Evolutionary conservation across 2,113 vertebrate species (phyloP), one percentile per base, ranked within the genome.

Genomic region (Myxocyprinus asiaticus): DNA sequence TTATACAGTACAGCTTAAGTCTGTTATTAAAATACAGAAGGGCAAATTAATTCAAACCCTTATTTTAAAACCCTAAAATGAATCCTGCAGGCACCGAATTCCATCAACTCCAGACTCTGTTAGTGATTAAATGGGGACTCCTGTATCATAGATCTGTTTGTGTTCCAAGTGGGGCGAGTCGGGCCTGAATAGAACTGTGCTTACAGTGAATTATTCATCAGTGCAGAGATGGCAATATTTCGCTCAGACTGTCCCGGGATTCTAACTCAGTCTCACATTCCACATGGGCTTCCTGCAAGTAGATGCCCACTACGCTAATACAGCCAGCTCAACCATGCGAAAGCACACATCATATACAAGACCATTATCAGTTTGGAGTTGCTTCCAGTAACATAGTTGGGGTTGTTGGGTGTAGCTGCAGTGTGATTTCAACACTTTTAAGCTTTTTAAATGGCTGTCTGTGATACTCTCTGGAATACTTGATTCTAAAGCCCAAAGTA

Each of bases 171-270:
- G 50, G 11, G 7, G 15, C 67, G n/a, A n/a, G n/a, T n/a, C n/a
- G n/a, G n/a, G n/a, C 79, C 68, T 48, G 72, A 82, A 82, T 77
- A 82, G 68, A 33, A 15, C 17, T 10, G 61, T 75, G 72, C 72
- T 74, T 65, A 53, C 61, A 9, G 79, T 84, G 56, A 86, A 78
- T 84, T 48, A 86, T 86, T 80, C 61, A 84, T 64, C 15, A 75
- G 66, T 17, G n/a, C 43, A 22, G 70, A 67, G 15, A 66, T 51
- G 12, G n/a, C 74, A n/a, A n/a, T 15, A 14, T 14, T 9, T 47
- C 43, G 64, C 55, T 11, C 42, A 12, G 22, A n/a, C n/a, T n/a
- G n/a, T n/a, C n/a, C n/a, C n/a, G n/a, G n/a, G 22, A 53, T 65
- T 59, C 6, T n/a, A 56, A n/a, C 4, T n/a, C 67, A 55, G 67